Evolutionary conservation across 2,113 vertebrate genomes (phyloP), one percentile per base, ranked within the genome.

Genomic region (Paratilapia polleni): DNA sequence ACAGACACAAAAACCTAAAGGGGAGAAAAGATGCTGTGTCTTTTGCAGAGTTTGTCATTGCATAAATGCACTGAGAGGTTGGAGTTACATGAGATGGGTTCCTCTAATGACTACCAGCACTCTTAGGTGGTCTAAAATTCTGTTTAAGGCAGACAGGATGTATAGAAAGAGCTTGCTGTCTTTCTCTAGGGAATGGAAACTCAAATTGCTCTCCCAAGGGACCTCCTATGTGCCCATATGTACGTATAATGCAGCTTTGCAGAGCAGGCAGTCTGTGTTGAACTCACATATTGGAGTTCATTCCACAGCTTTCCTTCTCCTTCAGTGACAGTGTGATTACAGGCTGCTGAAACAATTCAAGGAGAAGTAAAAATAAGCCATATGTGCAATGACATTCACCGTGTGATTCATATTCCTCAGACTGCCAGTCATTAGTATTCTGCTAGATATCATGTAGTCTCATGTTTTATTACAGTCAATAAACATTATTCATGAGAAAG

Each of bases 211-310:
- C 38, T 85, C 86, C 80, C 64, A 17, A 3, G 79, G 58, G 87
- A 91, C 83, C 64, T 86, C 47, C 61, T 76, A 64, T 83, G 22
- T 81, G 75, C 81, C 79, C 84, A 89, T 77, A 86, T 85, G 80
- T 82, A 54, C 63, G 38, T 49, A 19, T 62, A 73, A 61, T 31
- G 80, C 66, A 80, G 66, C 64, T 82, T 22, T 66, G 58, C 76
- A 80, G 74, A 86, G 87, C 83, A 87, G 64, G 58, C 57, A 24
- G 47, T 58, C 26, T 52, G 78, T 52, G 78, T 85, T 91, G 68
- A 92, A 74, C 77, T 64, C n/a, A 56, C 66, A 54, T 88, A 47
- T 88, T 81, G 62, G 83, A 89, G 86, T 80, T 84, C 86, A 82
- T 70, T 79, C 24, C 70, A 19, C 73, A 52, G 13, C 63, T 26